A percentile compares a stretch with the other conserved stretches of the same genome.
Evolutionary conservation across 2,113 vertebrate genomes (phyloP).

Genomic region (Leucoraja erinaceus): DNA sequence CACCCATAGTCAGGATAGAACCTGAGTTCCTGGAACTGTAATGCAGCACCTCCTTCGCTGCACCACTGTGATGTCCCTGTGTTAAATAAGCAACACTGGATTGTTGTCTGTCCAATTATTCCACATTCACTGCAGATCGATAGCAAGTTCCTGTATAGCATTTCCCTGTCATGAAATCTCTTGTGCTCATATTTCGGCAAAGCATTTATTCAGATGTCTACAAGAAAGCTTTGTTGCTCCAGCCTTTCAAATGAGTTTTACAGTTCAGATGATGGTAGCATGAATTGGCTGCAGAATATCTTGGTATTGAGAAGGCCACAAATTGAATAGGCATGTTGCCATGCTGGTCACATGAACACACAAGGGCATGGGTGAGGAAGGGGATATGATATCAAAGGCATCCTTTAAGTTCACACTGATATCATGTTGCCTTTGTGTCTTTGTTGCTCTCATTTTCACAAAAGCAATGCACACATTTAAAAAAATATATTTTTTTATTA

Average conservation of each 20-base stretch:
- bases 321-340: background rate
- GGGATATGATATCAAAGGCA: background rate
- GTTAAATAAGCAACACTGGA: background rate
- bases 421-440: background rate
- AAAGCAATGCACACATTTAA: background rate
- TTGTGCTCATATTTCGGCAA: background rate
- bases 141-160: background rate
- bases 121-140: background rate
- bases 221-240: background rate
- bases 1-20: too few species aligned
- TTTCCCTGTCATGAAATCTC: background rate
- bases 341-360: background rate
- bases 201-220: background rate
- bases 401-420: background rate
- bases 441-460: background rate
- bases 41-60: too few species aligned
- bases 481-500: too few species aligned
- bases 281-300: background rate
- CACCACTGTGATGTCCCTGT: too few species aligned
- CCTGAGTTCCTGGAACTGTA: too few species aligned
- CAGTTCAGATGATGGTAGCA: background rate
- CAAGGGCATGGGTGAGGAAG: background rate
- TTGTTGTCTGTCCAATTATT: background rate
- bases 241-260: background rate
- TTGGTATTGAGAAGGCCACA: background rate